phyloP scores from a whole-genome alignment of 2,797 vertebrate genomes.

The Mormyrus hasselquistii region DNA sequence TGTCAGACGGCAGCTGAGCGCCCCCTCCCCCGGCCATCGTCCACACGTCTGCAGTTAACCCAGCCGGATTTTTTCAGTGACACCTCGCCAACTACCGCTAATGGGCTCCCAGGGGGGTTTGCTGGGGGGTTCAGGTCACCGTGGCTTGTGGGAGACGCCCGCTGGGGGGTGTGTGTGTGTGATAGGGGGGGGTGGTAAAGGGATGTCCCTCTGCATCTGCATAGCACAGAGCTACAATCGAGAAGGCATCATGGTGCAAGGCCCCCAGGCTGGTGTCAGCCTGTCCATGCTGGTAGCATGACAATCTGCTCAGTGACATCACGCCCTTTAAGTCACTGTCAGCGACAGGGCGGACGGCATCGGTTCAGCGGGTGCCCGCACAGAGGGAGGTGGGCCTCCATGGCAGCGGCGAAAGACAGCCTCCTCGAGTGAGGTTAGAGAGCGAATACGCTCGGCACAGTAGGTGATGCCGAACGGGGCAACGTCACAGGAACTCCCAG shows the following conservation, averaged over 20 bases:
- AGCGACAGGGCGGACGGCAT: background rate
- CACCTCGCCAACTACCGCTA: conserved; percentile 77
- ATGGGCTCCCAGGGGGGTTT: conserved; percentile 60
- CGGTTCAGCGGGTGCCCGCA: background rate
- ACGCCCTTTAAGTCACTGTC: background rate
- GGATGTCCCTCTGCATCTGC: background rate
- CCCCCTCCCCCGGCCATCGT: conserved; percentile 68
- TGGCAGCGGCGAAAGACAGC: background rate
- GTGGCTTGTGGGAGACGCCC: background rate
- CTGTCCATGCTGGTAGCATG: background rate
- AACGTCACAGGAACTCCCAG: background rate
- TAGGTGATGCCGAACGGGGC: background rate
- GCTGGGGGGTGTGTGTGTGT: background rate
- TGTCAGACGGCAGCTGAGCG: conserved; percentile 78
- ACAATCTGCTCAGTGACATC: background rate
- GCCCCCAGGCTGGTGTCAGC: background rate
- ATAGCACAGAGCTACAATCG: background rate
- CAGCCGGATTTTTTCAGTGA: conserved; percentile 75
- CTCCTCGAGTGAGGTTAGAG: background rate
- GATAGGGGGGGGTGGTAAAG: background rate
- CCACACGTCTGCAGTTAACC: conserved; percentile 78
- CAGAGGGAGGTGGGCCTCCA: background rate
- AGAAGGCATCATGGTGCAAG: background rate
- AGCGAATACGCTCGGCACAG: background rate
- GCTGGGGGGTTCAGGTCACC: background rate